A percentile compares a stretch with the other conserved stretches of the same genome.
phyloP scores from a whole-genome alignment of 2,888 invertebrate species.

The Alviniconcha strummeri region DNA sequence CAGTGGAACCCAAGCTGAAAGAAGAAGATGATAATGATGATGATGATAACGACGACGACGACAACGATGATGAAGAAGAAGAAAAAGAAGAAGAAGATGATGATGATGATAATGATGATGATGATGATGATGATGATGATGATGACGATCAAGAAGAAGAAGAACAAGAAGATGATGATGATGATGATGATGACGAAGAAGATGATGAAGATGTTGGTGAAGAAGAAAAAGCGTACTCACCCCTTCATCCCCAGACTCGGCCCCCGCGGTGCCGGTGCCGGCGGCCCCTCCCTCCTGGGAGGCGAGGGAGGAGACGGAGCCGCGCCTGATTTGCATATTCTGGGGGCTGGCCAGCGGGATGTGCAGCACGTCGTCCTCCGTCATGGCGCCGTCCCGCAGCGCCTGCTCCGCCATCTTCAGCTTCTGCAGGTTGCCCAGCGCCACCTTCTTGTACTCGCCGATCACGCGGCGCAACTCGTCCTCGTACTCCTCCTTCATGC shows the following conservation, averaged over 20 bases:
- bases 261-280: neutral
- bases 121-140: too few relatives aligned
- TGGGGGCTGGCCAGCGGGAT: conserved; percentile 27
- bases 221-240: neutral
- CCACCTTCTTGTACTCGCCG: conserved; percentile 62
- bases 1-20: too few relatives aligned
- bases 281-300: neutral
- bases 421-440: conserved; percentile 61
- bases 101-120: too few relatives aligned
- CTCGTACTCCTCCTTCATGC: conserved; percentile 36
- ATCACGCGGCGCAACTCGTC: conserved; percentile 55
- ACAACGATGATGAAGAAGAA: too few relatives aligned
- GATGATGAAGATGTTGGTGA: too few relatives aligned
- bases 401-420: conserved; percentile 62
- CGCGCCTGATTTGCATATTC: conserved; percentile 24
- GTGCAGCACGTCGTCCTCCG: conserved; percentile 54
- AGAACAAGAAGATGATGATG: too few relatives aligned
- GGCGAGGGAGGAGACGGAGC: conserved; percentile 29
- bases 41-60: too few relatives aligned
- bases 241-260: conserved; percentile 26
- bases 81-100: neutral
- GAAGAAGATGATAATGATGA: too few relatives aligned
- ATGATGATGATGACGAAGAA: too few relatives aligned
- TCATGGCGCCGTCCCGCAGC: conserved; percentile 53
- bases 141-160: too few relatives aligned